Percentiles rank a stretch among this genome's conserved stretches.
These are phyloP conservation scores for Epizoanthus fatuus DNA, from an alignment of 92 coral and sea anemone genomes.

Conservation along the genomic window DNA sequence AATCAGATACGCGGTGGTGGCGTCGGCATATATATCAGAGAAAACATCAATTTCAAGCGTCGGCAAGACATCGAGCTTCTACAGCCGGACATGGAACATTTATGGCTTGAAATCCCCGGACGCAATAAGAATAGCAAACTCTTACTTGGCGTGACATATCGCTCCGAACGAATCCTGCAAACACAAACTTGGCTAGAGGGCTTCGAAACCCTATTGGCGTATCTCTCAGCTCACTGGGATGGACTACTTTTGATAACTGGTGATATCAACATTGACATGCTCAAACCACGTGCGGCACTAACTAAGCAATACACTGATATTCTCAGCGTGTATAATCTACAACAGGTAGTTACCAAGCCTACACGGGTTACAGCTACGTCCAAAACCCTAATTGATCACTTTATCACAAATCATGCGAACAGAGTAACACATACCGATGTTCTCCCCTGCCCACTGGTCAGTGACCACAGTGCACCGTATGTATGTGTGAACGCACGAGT, in stretches of 20 bases:
- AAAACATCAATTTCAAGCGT: too few relatives aligned
- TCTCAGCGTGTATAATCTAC: conserved; percentile 1
- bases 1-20: too few relatives aligned
- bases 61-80: too few relatives aligned
- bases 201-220: too few relatives aligned
- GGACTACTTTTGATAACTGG: neutral
- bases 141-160: neutral
- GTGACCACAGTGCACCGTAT: conserved; percentile 58
- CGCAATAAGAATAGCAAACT: too few relatives aligned
- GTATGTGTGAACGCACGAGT: conserved; percentile 47
- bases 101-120: too few relatives aligned
- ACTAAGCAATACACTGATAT: neutral
- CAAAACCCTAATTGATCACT: neutral
- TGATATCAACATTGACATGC: too few relatives aligned
- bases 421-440: conserved; percentile 43
- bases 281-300: neutral
- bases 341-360: conserved; percentile 2
- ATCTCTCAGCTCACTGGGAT: neutral
- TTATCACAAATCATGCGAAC: neutral
- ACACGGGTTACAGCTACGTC: conserved; percentile 3
- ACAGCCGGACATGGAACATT: too few relatives aligned
- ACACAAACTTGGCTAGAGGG: conserved; percentile 12
- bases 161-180: neutral
- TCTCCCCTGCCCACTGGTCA: conserved; percentile 36
- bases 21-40: too few relatives aligned